Evolutionary conservation across 2,113 vertebrate genomes (phyloP).

Genomic region (Euleptes europaea): DNA sequence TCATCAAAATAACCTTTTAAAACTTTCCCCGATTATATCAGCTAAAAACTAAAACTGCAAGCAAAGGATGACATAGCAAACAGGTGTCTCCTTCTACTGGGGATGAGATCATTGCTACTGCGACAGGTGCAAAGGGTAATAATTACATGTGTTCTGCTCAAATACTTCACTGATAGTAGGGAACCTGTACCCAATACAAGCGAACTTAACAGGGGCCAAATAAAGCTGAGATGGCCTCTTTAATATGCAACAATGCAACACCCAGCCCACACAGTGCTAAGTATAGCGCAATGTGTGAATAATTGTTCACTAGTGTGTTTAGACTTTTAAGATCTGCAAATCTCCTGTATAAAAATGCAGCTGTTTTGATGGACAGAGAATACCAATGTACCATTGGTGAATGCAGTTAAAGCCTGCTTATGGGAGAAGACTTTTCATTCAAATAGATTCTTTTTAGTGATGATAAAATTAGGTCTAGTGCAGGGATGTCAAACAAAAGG

Average conservation of each 20-base stretch:
- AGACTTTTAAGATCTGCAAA: conserved; percentile 45
- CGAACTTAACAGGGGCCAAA: background rate
- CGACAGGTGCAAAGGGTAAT: background rate
- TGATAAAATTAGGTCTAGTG: background rate
- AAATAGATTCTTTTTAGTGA: background rate
- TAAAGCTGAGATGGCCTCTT: background rate
- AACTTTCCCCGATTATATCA: too few species aligned
- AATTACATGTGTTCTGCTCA: background rate
- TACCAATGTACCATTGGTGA: background rate
- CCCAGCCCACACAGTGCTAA: background rate
- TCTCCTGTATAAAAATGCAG: conserved; percentile 23
- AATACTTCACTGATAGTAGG: background rate
- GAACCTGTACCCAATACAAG: background rate
- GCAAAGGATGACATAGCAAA: too few species aligned
- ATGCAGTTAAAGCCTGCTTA: background rate
- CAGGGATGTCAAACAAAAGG: too few species aligned
- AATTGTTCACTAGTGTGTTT: conserved; percentile 10
- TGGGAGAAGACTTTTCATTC: background rate
- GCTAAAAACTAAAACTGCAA: too few species aligned
- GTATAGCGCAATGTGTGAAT: background rate
- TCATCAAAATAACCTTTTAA: too few species aligned
- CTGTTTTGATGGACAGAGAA: conserved; percentile 23
- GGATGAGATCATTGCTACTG: too few species aligned
- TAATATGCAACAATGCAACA: conserved; percentile 10
- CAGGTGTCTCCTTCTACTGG: too few species aligned